These are phyloP conservation scores for Odontophorus gujanensis DNA, from an alignment of 2,113 vertebrate species.

Conservation along the genomic window DNA sequence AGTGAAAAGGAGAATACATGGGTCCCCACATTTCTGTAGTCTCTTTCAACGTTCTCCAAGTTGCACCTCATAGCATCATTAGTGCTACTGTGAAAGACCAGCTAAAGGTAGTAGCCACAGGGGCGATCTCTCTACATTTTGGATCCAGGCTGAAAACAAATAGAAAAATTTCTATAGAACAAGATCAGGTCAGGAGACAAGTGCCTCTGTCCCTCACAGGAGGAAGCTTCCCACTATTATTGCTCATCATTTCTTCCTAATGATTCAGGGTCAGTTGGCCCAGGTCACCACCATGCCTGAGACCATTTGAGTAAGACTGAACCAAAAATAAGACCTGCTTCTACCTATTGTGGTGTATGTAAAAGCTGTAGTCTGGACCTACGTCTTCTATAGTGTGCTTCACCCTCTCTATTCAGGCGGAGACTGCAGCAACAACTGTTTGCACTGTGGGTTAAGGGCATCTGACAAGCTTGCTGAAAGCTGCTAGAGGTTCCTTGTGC, in stretches of 20 bases:
- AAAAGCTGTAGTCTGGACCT: not conserved
- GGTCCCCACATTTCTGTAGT: not conserved
- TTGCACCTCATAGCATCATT: not conserved
- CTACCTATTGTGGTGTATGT: not conserved
- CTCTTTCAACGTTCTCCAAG: not conserved
- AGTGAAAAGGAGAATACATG: not conserved
- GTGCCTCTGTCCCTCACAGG: too few relatives aligned
- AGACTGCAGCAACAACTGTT: not conserved
- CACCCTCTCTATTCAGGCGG: not conserved
- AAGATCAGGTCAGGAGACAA: not conserved
- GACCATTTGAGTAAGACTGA: not conserved
- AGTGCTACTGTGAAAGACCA: not conserved
- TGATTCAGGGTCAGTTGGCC: not conserved
- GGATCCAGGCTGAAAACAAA: not conserved
- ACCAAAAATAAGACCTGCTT: not conserved
- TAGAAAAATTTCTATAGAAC: not conserved
- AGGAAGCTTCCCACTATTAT: not conserved
- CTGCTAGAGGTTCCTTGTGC: not conserved
- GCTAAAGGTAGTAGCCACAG: not conserved
- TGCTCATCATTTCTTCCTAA: not conserved
- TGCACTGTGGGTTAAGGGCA: not conserved
- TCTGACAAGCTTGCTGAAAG: not conserved
- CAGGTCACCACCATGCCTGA: not conserved
- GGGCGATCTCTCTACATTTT: not conserved
- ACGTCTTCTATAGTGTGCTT: not conserved